Conservation (phyloP, 1,140 invertebrate genomes). For the Planococcus citri region DNA sequence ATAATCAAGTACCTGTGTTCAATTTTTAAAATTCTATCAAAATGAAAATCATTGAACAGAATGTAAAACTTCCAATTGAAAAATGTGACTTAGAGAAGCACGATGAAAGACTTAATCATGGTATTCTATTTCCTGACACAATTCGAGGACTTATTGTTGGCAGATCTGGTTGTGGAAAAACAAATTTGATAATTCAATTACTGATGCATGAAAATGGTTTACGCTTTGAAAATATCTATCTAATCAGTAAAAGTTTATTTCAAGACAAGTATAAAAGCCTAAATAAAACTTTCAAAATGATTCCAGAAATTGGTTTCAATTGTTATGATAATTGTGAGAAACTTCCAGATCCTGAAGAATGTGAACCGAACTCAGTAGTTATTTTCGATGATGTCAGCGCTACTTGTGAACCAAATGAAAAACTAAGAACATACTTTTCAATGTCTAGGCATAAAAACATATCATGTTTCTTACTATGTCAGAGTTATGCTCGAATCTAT, state of each 20-base stretch:
- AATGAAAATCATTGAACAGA: too few relatives aligned
- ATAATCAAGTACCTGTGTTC: too few relatives aligned
- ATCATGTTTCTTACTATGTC: slow-evolving; percentile 36
- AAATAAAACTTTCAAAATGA: slow-evolving; percentile 27
- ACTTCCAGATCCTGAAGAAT: slow-evolving; percentile 24
- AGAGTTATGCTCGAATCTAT: too few relatives aligned
- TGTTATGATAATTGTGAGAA: slow-evolving; percentile 22
- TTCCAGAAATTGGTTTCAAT: slow-evolving; percentile 24
- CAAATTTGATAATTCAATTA: slow-evolving; percentile 13
- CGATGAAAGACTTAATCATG: slow-evolving; percentile 22
- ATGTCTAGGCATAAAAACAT: slow-evolving; percentile 33
- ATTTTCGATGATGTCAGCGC: slow-evolving; percentile 35
- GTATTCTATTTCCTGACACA: slow-evolving; percentile 27
- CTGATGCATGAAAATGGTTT: slow-evolving; percentile 12
- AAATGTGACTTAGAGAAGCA: too few relatives aligned
- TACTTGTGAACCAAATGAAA: slow-evolving; percentile 28
- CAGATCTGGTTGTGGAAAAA: slow-evolving; percentile 26
- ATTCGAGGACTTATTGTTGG: slow-evolving; percentile 30
- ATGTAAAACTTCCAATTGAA: too few relatives aligned
- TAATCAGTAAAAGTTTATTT: slow-evolving; percentile 28
- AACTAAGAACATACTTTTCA: slow-evolving; percentile 30
- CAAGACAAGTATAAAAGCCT: slow-evolving; percentile 33
- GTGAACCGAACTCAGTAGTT: slow-evolving; percentile 30
- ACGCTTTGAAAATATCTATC: slow-evolving; percentile 34
- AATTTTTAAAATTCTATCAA: too few relatives aligned